A percentile compares a stretch with the other conserved stretches of the same genome.
Conservation (phyloP, 2,797 vertebrate species). For the Halcyon chelicuti region DNA sequence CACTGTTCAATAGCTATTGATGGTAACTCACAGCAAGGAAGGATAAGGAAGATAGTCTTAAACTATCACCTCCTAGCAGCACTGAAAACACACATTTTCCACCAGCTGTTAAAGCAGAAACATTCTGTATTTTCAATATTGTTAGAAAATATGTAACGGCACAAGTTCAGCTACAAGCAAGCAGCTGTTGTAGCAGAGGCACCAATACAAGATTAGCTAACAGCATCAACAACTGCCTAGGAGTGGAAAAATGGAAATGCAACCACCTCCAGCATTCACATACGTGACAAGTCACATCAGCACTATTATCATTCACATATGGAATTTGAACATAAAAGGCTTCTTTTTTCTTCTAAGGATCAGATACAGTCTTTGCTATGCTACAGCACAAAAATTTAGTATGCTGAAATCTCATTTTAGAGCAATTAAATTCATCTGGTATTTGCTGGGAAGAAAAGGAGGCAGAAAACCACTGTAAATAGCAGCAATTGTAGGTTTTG, state of each 20-base stretch:
- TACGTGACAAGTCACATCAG: neutral
- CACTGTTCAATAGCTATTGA: neutral
- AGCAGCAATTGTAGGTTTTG: neutral
- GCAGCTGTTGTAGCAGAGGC: neutral
- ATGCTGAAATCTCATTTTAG: neutral
- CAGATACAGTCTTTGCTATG: neutral
- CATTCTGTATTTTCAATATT: neutral
- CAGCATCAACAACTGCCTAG: neutral
- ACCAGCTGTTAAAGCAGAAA: constrained; percentile 2
- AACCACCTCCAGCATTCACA: neutral
- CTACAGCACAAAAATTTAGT: neutral
- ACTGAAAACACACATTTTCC: neutral
- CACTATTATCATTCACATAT: neutral
- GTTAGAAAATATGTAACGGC: neutral
- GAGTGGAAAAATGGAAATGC: neutral
- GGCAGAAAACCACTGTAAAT: neutral
- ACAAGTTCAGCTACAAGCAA: neutral
- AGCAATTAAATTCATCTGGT: neutral
- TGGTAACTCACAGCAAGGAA: neutral
- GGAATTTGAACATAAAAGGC: neutral
- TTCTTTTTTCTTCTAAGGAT: neutral
- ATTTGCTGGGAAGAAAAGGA: neutral
- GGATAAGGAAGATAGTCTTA: neutral
- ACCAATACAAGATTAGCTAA: neutral
- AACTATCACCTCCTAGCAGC: neutral